Evolutionary conservation across 92 coral and sea anemone genomes (phyloP).

Genomic region (Pocillopora meandrina): DNA sequence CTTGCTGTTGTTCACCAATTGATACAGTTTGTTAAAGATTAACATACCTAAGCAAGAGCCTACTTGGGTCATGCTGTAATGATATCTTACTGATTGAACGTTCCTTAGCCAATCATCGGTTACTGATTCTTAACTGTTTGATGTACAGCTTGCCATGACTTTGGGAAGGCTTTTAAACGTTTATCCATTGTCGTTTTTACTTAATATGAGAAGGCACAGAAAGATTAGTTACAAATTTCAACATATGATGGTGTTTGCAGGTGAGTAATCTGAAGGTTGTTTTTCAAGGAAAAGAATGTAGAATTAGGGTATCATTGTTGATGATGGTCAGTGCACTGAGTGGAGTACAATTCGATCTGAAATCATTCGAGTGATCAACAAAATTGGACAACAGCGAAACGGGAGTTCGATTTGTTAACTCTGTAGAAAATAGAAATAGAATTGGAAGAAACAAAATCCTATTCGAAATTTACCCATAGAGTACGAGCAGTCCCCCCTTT

Average conservation of each 20-base stretch:
- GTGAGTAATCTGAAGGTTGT: slow-evolving; percentile 33
- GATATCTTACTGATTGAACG: background rate
- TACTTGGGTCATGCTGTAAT: too few relatives aligned
- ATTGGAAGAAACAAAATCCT: too few relatives aligned
- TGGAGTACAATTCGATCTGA: too few relatives aligned
- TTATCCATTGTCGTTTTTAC: slow-evolving; percentile 91
- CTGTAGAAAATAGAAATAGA: too few relatives aligned
- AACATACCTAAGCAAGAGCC: too few relatives aligned
- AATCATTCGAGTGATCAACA: too few relatives aligned
- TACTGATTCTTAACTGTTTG: slow-evolving; percentile 24
- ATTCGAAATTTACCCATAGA: too few relatives aligned
- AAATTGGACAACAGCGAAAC: too few relatives aligned
- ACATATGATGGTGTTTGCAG: slow-evolving; percentile 98
- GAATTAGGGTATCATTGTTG: background rate
- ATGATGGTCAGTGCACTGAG: background rate
- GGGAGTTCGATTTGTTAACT: too few relatives aligned
- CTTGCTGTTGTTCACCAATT: too few relatives aligned
- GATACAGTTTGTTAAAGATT: too few relatives aligned
- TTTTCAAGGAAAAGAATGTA: background rate
- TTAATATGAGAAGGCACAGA: slow-evolving; percentile 82
- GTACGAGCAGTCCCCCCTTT: too few relatives aligned
- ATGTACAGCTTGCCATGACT: slow-evolving; percentile 81
- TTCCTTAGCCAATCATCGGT: background rate
- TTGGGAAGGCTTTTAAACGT: slow-evolving; percentile 87
- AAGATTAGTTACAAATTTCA: slow-evolving; percentile 85